These are phyloP conservation scores for Cyanoderma ruficeps DNA, from an alignment of 2,113 vertebrate species.

Conservation along the genomic window DNA sequence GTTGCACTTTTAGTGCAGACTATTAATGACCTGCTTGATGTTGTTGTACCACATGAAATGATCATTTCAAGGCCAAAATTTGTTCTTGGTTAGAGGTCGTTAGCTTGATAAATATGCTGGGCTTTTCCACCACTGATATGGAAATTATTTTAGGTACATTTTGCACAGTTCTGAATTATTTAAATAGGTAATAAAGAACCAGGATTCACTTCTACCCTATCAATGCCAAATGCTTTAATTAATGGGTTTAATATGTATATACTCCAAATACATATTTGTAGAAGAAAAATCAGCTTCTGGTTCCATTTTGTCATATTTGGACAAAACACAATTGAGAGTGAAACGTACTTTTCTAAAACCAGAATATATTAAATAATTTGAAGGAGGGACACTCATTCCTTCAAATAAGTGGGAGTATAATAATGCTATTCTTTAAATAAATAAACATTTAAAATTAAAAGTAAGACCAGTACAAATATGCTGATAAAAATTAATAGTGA, in stretches of 20 bases:
- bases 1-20: neutral
- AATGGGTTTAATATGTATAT: neutral
- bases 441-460: neutral
- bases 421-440: neutral
- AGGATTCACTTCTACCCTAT: neutral
- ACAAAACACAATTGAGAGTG: neutral
- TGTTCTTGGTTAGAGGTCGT: slow-evolving; percentile 14
- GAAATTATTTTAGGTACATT: neutral
- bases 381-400: neutral
- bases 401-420: neutral
- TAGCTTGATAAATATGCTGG: neutral
- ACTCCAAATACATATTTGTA: neutral
- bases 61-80: neutral
- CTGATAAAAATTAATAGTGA: neutral
- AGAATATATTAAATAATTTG: neutral
- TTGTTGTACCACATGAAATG: neutral
- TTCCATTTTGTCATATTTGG: neutral
- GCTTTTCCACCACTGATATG: neutral
- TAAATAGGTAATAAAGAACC: neutral
- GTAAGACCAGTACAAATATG: neutral
- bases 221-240: neutral
- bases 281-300: neutral
- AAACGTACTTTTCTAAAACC: neutral
- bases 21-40: slow-evolving; percentile 33
- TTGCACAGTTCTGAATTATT: neutral